Base-by-base conservation (phyloP, 2,113 vertebrate species). In the Steatornis caripensis region DNA sequence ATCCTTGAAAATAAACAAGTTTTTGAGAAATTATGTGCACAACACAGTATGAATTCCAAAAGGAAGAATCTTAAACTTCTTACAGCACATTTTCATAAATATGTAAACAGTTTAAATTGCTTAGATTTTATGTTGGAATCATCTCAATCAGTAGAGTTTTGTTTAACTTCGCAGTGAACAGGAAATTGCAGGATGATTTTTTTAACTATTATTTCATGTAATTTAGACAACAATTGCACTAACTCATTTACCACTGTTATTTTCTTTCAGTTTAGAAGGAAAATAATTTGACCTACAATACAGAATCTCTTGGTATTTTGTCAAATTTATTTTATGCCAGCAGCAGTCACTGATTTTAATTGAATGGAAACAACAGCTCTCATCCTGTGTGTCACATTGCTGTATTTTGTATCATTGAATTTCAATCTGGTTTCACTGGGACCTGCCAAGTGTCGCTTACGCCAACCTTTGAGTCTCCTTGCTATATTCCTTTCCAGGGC, bases 401-500 rank as follows among this genome's bases (percentile, higher is more conserved):
- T 97, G 84, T 78, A 95, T 98, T 97, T 96, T 79, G 34, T 97
- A 95, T 95, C 94, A 77, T 4, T 97, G 95, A 97, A 97, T 98
- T 98, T 98, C 97, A 97, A 80, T 89, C 91, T 72, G 48, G 91
- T 98, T 98, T 98, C 98, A 90, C 58, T 87, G 98, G 97, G 97
- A 98, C 95, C 89, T 98, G 97, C 89, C 72, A 32, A 95, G 74
- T 83, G 82, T 91, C 66, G 61, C 97, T 98, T 83, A 81, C 8
- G 32, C 84, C 97, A 98, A 83, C 96, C 98, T 98, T 95, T 95
- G 93, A 95, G 94, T 98, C 95, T 97, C 97, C 97, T 98, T 98
- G 97, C 95, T 96, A 87, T 55, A 95, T 68, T 97, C 90, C 39
- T 95, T 82, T 97, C 94, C 95, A 74, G 90, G 66, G 89, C 75